Conservation (phyloP, 1,140 invertebrate species). For the Pogonomyrmex californicus region DNA sequence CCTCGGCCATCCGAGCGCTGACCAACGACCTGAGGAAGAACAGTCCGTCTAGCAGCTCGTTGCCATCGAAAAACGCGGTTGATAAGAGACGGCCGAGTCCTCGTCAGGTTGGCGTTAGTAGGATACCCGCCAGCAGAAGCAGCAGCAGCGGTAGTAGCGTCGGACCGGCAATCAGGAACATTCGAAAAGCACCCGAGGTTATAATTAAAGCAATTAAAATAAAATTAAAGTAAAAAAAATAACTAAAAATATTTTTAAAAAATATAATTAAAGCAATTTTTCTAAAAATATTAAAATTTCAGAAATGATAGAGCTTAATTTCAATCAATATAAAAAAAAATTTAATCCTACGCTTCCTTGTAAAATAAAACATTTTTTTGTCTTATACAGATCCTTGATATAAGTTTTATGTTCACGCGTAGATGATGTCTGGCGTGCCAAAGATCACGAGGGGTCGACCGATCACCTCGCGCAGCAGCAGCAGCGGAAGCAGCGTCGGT, state of each 20-base stretch:
- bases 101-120: slow-evolving; percentile 76
- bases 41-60: slow-evolving; percentile 63
- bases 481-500: slow-evolving; percentile 90
- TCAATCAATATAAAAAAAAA: neutral
- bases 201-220: neutral
- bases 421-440: slow-evolving; percentile 63
- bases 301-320: neutral
- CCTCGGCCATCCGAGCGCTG: slow-evolving; percentile 82
- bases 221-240: neutral
- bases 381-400: neutral
- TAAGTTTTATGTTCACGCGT: slow-evolving; percentile 15
- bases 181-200: slow-evolving; percentile 80
- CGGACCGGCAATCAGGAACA: slow-evolving; percentile 83
- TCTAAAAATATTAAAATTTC: neutral
- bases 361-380: neutral
- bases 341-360: neutral
- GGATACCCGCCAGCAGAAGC: slow-evolving; percentile 90
- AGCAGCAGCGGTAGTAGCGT: slow-evolving; percentile 91
- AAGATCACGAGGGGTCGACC: slow-evolving; percentile 61
- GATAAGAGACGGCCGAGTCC: slow-evolving; percentile 81
- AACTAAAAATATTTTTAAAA: neutral
- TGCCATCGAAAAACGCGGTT: slow-evolving; percentile 79
- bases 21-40: slow-evolving; percentile 83
- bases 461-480: slow-evolving; percentile 90
- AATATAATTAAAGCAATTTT: neutral